Base-by-base conservation (phyloP, 2,797 vertebrate species). In the Enteromius argenteus region DNA sequence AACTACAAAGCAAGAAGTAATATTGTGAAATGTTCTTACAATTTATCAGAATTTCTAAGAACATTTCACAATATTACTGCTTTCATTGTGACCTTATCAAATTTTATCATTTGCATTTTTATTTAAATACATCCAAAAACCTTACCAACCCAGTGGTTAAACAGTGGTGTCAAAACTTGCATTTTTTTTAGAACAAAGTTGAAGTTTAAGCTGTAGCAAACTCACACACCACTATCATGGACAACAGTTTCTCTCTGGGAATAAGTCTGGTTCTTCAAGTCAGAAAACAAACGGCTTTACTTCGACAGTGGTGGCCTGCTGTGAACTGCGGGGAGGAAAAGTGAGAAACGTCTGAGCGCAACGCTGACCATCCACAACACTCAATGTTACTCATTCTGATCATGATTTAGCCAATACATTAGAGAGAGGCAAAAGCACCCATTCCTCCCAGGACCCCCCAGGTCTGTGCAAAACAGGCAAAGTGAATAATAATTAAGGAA, bases 301-400 rank as follows among this genome's bases (percentile, higher is more conserved):
- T 32, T 81, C 21, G 58, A 85, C 58, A 82, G 46, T 10, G 60
- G 46, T 9, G 7, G 2, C 79, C 75, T 53, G 62, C 67, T 72
- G 83, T 79, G 83, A 85, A 66, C 74, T 51, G 83, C 67, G 21
- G 74, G 83, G 49, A 72, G 53, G n/a, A 53, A 81, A 72, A 37
- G 58, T 14, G 58, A 74, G 76, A 72, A 58, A 19, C 42, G 1
- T 78, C 72, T 81, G 69, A 76, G 42, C 27, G 2, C 64, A 62
- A 62, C 4, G 13, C 42, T 75, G 81, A 86, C 69, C 81, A 73
- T 79, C 81, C 62, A 77, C 5, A 58, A 42, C 58, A 74, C 21
- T 67, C 72, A 30, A 37, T 68, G 46, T 68, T 68, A 53, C 60
- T 30, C 69, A 62, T 58, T 69, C 81, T 71, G 81, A 84, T 86